Conservation (phyloP, 1,140 invertebrate species). For the Hycleus phaleratus region DNA sequence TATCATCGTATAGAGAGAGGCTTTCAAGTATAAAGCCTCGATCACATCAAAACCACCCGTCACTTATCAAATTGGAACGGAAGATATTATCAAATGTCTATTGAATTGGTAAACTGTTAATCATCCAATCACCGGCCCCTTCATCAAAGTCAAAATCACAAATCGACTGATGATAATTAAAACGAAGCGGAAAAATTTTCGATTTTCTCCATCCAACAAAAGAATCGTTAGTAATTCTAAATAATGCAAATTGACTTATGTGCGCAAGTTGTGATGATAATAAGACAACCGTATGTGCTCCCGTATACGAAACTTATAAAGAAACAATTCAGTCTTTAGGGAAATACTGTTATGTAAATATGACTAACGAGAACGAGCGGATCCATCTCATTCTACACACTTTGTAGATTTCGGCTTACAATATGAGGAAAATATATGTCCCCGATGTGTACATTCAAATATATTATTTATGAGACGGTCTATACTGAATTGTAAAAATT, state of each 20-base stretch:
- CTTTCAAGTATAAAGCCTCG: conserved; percentile 14
- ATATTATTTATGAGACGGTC: conserved; percentile 5
- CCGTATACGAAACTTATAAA: neutral
- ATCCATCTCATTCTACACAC: conserved; percentile 7
- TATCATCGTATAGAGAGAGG: neutral
- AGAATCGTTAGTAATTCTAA: neutral
- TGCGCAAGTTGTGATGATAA: conserved; percentile 11
- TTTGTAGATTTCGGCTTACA: conserved; percentile 8
- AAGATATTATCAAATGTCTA: conserved; percentile 13
- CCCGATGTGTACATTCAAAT: conserved; percentile 5
- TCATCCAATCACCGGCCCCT: neutral
- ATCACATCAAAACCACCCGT: conserved; percentile 11
- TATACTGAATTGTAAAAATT: too few species aligned
- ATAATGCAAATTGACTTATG: neutral
- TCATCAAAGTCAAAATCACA: too few species aligned
- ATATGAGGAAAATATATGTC: conserved; percentile 11
- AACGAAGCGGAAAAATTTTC: neutral
- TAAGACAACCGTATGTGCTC: conserved; percentile 9
- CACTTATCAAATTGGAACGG: conserved; percentile 10
- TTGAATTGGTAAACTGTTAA: conserved; percentile 8
- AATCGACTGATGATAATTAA: too few species aligned
- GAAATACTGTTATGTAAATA: conserved; percentile 20
- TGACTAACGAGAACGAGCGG: conserved; percentile 15
- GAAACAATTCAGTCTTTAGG: conserved; percentile 15
- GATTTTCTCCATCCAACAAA: neutral